Evolutionary conservation across 2,113 vertebrate genomes (phyloP), one percentile per base, ranked within the genome.

Genomic region (Ramphastos sulfuratus): DNA sequence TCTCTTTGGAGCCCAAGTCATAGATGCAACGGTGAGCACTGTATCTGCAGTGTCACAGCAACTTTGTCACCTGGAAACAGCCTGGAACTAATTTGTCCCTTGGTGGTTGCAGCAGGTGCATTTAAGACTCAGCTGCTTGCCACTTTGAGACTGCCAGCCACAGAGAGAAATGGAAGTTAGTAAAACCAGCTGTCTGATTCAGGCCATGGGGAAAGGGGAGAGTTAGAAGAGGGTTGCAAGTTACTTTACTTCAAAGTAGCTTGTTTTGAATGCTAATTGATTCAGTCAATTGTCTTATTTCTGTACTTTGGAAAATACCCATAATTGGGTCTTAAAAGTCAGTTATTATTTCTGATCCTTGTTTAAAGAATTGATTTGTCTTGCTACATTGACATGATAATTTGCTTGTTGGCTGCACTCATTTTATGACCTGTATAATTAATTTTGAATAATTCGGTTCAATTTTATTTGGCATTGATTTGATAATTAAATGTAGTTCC

Each of bases 401-500:
- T 87, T 91, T 80, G 21, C 69, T 80, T 90, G 65, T 82, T 80
- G 82, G 46, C 56, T 80, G 67, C 67, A 77, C 52, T 80, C 35
- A 55, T 82, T 93, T 91, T 87, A 50, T 95, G 75, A 87, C 87
- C 64, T 69, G 71, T 63, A 85, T 87, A 94, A 92, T 87, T 92
- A 92, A 81, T 80, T 91, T 87, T 85, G 30, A 91, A 80, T 77
- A 12, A 82, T 23, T 70, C 7, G 37, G 52, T 95, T 96, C 72
- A 74, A 74, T 93, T 83, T 82, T 92, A 95, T 91, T 85, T 94
- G 85, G 85, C 56, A 91, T 83, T 70, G 79, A 70, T 80, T 87
- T 91, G 72, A 87, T 92, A 93, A 95, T 95, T 95, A 94, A 92
- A 73, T 46, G 35, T 77, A 63, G 50, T 73, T 95, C 67, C 70